Base-by-base conservation (phyloP, 2,113 vertebrate species). In the Sinocyclocheilus maitianheensis region DNA sequence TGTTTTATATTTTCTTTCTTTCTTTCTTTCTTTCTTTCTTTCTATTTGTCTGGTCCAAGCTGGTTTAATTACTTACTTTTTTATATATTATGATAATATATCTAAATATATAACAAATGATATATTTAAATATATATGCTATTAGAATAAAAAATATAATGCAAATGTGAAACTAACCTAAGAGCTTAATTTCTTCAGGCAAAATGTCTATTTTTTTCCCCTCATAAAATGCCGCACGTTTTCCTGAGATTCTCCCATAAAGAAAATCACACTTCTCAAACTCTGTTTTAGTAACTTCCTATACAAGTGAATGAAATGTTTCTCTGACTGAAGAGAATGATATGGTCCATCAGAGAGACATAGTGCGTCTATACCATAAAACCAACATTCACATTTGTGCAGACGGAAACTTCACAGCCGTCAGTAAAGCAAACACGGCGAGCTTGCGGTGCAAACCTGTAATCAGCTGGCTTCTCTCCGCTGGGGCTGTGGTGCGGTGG, bases 401-500 rank as follows among this genome's bases (percentile, higher is more conserved):
- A 2, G 77, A 80, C 13, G 11, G 74, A 83, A 69, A 83, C 53
- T 24, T 58, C 48, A 53, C 48, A 69, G 65, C 53, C 18, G 14
- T 10, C 67, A 40, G 30, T 67, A 71, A 85, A 82, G 72, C 80
- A 43, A 80, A 63, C 77, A 51, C 11, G 9, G 22, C 0, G 76
- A 1, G 22, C 24, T 67, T 85, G 76, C 7, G 46, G 75, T 43
- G 58, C 22, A 34, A 85, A 77, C 82, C 75, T 77, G 63, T 87
- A 87, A 87, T 87, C 86, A 62, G 22, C 43, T 60, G 72, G 37
- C 72, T 24, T 53, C 37, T 30, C 16, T 63, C 74, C 24, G 5
- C 37, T 4, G 5, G 53, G 43, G 53, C 14, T 34, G 34, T 24
- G 69, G 77, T 34, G 65, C 11, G 40, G 46, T 48, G 46, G 46